phyloP scores from a whole-genome alignment of 2,113 vertebrate species.

The Anseranas semipalmata region DNA sequence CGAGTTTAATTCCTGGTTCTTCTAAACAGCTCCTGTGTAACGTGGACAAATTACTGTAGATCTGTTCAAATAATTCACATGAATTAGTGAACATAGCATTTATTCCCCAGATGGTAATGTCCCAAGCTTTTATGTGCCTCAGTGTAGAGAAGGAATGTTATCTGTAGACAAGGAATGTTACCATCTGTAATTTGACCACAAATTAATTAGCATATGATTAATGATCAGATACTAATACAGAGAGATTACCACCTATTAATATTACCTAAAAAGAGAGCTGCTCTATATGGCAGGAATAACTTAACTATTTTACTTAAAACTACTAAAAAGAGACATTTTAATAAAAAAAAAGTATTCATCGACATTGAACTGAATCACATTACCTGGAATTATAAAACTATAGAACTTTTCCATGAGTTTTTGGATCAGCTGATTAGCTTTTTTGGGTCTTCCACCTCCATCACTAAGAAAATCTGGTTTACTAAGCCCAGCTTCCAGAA shows the following conservation, averaged over 20 bases:
- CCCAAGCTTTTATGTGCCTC: neutral
- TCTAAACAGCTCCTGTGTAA: neutral
- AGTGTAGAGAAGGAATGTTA: neutral
- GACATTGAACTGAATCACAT: neutral
- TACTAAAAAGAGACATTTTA: neutral
- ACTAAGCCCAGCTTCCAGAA: slow-evolving; percentile 88
- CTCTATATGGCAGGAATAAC: neutral
- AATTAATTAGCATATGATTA: neutral
- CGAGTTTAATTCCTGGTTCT: neutral
- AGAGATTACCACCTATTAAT: neutral
- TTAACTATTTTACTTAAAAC: neutral
- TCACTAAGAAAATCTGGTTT: slow-evolving; percentile 92
- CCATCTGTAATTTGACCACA: neutral
- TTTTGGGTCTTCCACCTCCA: slow-evolving; percentile 89
- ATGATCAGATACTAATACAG: neutral
- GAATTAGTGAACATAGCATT: neutral
- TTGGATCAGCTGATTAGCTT: slow-evolving; percentile 91
- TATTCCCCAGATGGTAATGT: neutral
- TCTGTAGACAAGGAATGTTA: neutral
- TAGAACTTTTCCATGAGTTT: slow-evolving; percentile 94
- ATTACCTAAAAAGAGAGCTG: neutral
- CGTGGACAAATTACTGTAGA: rapidly evolving
- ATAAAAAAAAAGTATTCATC: neutral
- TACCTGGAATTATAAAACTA: slow-evolving; percentile 91
- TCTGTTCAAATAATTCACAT: neutral